phyloP scores from a whole-genome alignment of 2,797 vertebrate species.

The Vireo griseus region DNA sequence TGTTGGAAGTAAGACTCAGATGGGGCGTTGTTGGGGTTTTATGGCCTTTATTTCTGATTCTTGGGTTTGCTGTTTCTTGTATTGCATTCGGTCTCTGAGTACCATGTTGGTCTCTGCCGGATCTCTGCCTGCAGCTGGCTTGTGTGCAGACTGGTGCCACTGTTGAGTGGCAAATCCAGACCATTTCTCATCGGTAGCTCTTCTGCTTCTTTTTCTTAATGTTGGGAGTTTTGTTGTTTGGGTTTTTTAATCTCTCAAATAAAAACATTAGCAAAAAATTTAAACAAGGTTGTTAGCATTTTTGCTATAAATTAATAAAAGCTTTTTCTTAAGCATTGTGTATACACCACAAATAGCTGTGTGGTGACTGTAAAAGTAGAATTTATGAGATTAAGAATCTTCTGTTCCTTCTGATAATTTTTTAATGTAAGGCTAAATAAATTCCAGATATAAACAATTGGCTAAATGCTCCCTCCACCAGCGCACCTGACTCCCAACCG shows the following conservation, averaged over 20 bases:
- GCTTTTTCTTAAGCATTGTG: background rate
- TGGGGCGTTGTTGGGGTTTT: background rate
- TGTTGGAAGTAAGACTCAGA: background rate
- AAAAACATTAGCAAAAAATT: constrained; percentile 62
- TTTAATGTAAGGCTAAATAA: background rate
- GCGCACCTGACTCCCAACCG: rapidly evolving
- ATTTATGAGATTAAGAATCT: background rate
- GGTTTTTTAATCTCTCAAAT: constrained; percentile 68
- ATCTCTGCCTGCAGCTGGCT: constrained; percentile 49
- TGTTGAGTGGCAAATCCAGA: constrained; percentile 36
- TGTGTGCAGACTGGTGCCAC: constrained; percentile 42
- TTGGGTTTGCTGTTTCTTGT: constrained; percentile 46
- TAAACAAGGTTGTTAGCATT: constrained; percentile 53
- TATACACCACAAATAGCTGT: background rate
- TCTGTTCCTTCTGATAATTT: background rate
- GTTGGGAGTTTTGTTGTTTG: constrained; percentile 66
- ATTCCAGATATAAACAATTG: background rate
- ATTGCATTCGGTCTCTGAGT: background rate
- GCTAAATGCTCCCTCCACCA: background rate
- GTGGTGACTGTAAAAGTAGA: background rate
- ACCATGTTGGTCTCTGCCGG: constrained; percentile 37
- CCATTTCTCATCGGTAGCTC: constrained; percentile 25
- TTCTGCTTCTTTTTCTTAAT: constrained; percentile 62
- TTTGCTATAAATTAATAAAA: constrained; percentile 26
- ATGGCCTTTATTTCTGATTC: constrained; percentile 38